Percentiles rank a stretch among this genome's conserved stretches.
These are phyloP conservation scores for Mergus octosetaceus DNA, from an alignment of 2,797 vertebrate species.

Conservation along the genomic window DNA sequence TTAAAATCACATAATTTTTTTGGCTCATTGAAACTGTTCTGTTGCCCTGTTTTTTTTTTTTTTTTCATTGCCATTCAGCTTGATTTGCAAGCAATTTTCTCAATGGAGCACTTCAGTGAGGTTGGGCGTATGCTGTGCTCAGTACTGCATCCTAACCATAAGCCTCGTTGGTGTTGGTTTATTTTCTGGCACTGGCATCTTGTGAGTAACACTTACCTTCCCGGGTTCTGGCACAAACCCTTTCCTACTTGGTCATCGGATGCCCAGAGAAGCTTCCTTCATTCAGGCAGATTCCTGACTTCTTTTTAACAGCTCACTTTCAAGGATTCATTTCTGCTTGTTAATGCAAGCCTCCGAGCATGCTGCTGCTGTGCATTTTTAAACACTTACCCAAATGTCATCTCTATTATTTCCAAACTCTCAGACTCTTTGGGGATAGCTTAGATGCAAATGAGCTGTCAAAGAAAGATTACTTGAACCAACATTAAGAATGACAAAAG, in stretches of 20 bases:
- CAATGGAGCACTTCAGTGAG: slow-evolving; percentile 74
- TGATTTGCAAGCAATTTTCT: slow-evolving; percentile 77
- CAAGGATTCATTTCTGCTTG: slow-evolving; percentile 35
- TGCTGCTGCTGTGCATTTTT: slow-evolving; percentile 66
- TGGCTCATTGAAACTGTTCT: slow-evolving; percentile 77
- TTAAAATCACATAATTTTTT: slow-evolving; percentile 74
- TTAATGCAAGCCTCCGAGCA: slow-evolving; percentile 52
- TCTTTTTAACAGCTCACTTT: slow-evolving; percentile 40
- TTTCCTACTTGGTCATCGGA: slow-evolving; percentile 50
- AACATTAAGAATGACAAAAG: slow-evolving; percentile 63
- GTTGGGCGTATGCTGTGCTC: slow-evolving; percentile 49
- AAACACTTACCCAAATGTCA: slow-evolving; percentile 56
- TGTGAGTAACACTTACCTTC: slow-evolving; percentile 62
- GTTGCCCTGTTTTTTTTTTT: slow-evolving; percentile 26
- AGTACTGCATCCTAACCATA: slow-evolving; percentile 48
- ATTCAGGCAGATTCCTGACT: slow-evolving; percentile 24
- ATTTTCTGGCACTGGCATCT: slow-evolving; percentile 55
- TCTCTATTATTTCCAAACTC: slow-evolving; percentile 57
- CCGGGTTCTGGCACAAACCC: slow-evolving; percentile 49
- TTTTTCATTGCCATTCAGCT: slow-evolving; percentile 72
- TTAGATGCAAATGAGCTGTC: slow-evolving; percentile 57
- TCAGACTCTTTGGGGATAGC: slow-evolving; percentile 46
- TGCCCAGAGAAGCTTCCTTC: slow-evolving; percentile 52
- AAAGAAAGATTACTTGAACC: slow-evolving; percentile 64
- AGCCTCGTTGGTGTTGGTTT: slow-evolving; percentile 46